Evolutionary conservation across 2,797 vertebrate species (phyloP), one percentile per base, ranked within the genome.

Genomic region (Lophura swinhoii): DNA sequence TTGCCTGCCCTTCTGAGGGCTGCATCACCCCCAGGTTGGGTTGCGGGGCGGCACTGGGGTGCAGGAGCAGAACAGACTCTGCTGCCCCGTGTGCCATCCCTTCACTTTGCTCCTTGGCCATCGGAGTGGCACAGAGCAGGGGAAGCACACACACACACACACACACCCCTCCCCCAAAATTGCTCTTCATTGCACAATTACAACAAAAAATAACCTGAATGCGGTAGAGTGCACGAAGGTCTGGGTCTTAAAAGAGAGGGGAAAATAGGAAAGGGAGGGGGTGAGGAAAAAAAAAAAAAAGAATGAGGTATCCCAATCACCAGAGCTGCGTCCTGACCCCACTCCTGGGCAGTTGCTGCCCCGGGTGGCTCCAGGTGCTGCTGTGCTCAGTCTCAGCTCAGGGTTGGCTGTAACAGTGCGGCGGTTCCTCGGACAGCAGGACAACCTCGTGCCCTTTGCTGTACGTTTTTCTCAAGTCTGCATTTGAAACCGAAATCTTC

Each of bases 241-340:
- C 93, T 90, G 94, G 83, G 39, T 51, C 67, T 73, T 43, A 5
- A 66, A 60, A 67, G 39, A 20, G 39, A 21, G 18, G 23, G 8
- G 51, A 17, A 53, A 16, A 53, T 15, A 53, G 26, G 51, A 12
- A 26, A 22, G 2, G 26, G 8, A 13, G 20, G 33, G 31, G 41
- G 15, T 33, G 16, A 16, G 15, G 15, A 16, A 43, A 12, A 44
- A 16, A 8, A 2, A 23, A 12, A 17, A n/a, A 22, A 44, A 76
- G 23, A 26, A 31, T 92, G 96, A 97, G 97, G 96, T 97, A 97
- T 95, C 26, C 44, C 91, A 72, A 88, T 77, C 69, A 53, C 6
- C 3, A 1, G 88, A 76, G 84, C 64, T 84, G 62, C 55, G n/a
- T 85, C 13, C 59, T 44, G 60, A 22, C 39, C 53, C 92, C 62